Conservation (phyloP, 2,888 invertebrate genomes). For the Hymenopus coronatus region DNA sequence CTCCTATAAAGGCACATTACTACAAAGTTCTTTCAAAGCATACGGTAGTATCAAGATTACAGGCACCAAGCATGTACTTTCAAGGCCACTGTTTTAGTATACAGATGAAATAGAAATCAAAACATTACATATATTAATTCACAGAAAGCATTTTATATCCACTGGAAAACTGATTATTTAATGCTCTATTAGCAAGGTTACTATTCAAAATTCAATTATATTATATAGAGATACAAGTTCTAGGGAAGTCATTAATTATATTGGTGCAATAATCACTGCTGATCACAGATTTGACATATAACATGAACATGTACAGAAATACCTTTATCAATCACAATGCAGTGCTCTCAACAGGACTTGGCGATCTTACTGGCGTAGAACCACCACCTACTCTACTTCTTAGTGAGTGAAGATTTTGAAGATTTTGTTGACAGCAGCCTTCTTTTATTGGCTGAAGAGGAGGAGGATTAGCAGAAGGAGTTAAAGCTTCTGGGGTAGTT, state of each 20-base stretch:
- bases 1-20: background rate
- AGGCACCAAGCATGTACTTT: background rate
- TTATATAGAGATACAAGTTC: background rate
- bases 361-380: conserved; percentile 21
- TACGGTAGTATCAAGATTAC: background rate
- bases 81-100: background rate
- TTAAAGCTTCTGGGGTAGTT: conserved; percentile 57
- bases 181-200: background rate
- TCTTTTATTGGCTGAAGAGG: conserved; percentile 56
- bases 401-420: background rate
- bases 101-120: background rate
- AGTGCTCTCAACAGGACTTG: conserved; percentile 34
- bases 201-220: background rate
- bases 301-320: background rate
- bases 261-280: background rate
- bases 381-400: conserved; percentile 1
- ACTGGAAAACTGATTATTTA: background rate
- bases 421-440: conserved; percentile 39
- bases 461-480: conserved; percentile 42
- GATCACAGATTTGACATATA: background rate
- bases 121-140: background rate
- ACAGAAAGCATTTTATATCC: background rate
- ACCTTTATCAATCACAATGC: conserved; percentile 27
- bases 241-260: background rate
- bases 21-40: background rate